A percentile compares a stretch with the other conserved stretches of the same genome.
phyloP scores from a whole-genome alignment of 2,888 invertebrate species.

The Noctua comes region DNA sequence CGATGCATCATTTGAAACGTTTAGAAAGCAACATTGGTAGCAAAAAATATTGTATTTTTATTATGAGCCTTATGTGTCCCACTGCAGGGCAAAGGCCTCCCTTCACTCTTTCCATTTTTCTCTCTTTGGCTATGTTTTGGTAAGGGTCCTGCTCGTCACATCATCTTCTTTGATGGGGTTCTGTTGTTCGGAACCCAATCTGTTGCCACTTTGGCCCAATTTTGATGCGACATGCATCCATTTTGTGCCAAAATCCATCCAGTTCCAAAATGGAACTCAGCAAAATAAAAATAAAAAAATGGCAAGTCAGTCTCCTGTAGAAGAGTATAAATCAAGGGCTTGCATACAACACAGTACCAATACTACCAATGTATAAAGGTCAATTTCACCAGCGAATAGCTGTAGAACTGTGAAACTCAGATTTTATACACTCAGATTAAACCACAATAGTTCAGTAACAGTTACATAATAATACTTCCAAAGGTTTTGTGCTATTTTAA shows the following conservation, averaged over 20 bases:
- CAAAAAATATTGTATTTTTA: neutral
- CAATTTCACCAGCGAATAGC: neutral
- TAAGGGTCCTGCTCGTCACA: too few relatives aligned
- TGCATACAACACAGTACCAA: neutral
- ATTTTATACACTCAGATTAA: neutral
- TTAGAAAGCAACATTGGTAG: neutral
- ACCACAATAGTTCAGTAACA: neutral
- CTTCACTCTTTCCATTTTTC: too few relatives aligned
- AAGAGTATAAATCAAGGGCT: neutral
- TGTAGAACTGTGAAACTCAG: too few relatives aligned
- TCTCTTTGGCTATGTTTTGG: too few relatives aligned
- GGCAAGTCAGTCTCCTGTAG: neutral
- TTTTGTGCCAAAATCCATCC: too few relatives aligned
- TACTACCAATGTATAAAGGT: neutral
- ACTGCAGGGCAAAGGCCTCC: too few relatives aligned
- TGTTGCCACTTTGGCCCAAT: too few relatives aligned
- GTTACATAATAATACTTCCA: neutral
- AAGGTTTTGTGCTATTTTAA: neutral
- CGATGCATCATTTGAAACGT: conserved; percentile 6
- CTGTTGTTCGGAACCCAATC: too few relatives aligned
- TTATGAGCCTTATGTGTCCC: too few relatives aligned
- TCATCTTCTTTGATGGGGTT: too few relatives aligned
- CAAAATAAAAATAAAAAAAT: neutral
- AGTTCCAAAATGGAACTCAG: too few relatives aligned
- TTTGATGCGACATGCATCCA: too few relatives aligned